phyloP scores from a whole-genome alignment of 2,113 vertebrate genomes.

The Sapajus apella region DNA sequence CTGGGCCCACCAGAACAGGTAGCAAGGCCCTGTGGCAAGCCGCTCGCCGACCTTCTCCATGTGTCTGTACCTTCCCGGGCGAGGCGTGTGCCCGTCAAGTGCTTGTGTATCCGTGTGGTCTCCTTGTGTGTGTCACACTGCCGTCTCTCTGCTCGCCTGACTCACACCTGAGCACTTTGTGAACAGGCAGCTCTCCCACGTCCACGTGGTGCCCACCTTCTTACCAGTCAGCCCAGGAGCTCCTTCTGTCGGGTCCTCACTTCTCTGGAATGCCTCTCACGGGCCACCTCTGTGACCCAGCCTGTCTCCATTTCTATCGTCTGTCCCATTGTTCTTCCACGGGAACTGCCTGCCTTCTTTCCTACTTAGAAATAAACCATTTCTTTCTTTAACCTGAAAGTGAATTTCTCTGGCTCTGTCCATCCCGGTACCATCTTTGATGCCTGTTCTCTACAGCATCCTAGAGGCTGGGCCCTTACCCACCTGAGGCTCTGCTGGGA shows the following conservation, averaged over 20 bases:
- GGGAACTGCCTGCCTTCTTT: neutral
- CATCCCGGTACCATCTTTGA: neutral
- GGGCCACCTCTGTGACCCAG: neutral
- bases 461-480: neutral
- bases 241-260: neutral
- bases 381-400: neutral
- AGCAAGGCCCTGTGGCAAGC: slow-evolving; percentile 34
- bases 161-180: neutral
- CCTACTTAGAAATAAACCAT: neutral
- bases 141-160: neutral
- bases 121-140: neutral
- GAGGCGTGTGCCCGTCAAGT: neutral
- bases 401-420: neutral
- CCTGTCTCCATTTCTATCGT: neutral
- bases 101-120: neutral
- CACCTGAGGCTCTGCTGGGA: neutral
- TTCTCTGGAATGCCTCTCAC: neutral
- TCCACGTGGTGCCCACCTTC: neutral
- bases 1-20: slow-evolving; percentile 59
- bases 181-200: neutral
- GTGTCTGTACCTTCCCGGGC: neutral
- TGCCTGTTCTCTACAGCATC: neutral
- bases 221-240: neutral
- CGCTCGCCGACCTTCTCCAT: neutral
- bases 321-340: neutral